Conservation (phyloP, 2,797 vertebrate genomes). For the Typhlichthys eigenmanni region DNA sequence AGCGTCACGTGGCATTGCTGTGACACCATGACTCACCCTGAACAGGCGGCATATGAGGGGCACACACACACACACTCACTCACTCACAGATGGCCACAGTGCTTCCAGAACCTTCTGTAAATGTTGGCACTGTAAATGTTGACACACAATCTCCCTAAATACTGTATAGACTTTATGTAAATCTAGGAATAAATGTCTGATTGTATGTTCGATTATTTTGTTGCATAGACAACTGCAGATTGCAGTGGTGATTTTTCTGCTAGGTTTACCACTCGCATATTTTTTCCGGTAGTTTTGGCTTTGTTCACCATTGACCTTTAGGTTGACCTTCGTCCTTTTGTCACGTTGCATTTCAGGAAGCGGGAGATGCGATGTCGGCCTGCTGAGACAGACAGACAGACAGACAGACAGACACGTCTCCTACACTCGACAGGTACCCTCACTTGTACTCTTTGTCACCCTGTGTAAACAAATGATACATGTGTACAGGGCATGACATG, state of each 20-base stretch:
- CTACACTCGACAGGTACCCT: slow-evolving; percentile 21
- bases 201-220: no score
- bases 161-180: no score
- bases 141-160: slow-evolving; percentile 20
- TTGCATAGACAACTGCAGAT: no score
- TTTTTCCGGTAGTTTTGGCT: not conserved
- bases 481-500: no score
- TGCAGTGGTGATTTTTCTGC: no score
- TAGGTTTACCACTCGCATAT: no score
- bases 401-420: slow-evolving; percentile 6
- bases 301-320: slow-evolving; percentile 12
- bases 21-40: slow-evolving; percentile 57
- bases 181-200: no score
- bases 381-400: slow-evolving; percentile 34
- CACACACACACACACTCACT: slow-evolving; percentile 23
- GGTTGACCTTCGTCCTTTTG: slow-evolving; percentile 39
- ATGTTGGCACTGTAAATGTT: slow-evolving; percentile 19
- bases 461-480: no score
- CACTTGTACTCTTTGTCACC: not conserved
- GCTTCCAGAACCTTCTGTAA: slow-evolving; percentile 44
- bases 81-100: slow-evolving; percentile 62
- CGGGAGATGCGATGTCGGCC: slow-evolving; percentile 52
- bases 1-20: slow-evolving; percentile 52
- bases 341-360: slow-evolving; percentile 53
- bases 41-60: slow-evolving; percentile 57